Evolutionary conservation across 2,797 vertebrate genomes (phyloP).

Genomic region (Chelmon rostratus): DNA sequence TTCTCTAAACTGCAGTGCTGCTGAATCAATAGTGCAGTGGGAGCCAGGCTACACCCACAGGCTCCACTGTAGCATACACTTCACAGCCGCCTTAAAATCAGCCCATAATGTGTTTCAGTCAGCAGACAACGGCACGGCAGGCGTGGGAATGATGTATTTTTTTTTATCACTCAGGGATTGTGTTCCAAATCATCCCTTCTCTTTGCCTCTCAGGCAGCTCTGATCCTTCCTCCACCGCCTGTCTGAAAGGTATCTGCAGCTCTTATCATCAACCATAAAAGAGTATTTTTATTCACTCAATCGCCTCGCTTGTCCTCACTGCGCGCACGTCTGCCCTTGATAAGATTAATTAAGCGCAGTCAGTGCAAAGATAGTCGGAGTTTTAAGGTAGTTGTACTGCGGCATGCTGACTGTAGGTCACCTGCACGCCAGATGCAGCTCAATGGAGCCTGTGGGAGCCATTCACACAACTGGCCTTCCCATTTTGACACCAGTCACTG

Average conservation of each 20-base stretch:
- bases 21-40: conserved; percentile 66
- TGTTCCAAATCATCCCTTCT: conserved; percentile 35
- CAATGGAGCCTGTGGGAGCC: conserved; percentile 60
- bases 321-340: conserved; percentile 59
- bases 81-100: conserved; percentile 48
- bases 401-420: conserved; percentile 42
- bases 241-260: conserved; percentile 44
- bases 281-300: conserved; percentile 40
- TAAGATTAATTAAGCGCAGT: conserved; percentile 66
- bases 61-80: conserved; percentile 39
- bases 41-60: conserved; percentile 60
- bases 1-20: conserved; percentile 60
- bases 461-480: conserved; percentile 32
- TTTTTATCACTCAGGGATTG: conserved; percentile 47
- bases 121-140: conserved; percentile 15
- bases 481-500: conserved; percentile 46
- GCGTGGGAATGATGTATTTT: conserved; percentile 53
- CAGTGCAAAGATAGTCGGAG: conserved; percentile 31
- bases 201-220: conserved; percentile 35
- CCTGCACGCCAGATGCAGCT: conserved; percentile 53
- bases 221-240: conserved; percentile 22
- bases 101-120: conserved; percentile 51
- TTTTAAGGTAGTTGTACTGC: conserved; percentile 46
- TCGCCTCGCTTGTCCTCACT: conserved; percentile 24
- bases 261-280: conserved; percentile 27